phyloP scores from a whole-genome alignment of 2,888 invertebrate genomes.

The Caenorhabditis imperialis region DNA sequence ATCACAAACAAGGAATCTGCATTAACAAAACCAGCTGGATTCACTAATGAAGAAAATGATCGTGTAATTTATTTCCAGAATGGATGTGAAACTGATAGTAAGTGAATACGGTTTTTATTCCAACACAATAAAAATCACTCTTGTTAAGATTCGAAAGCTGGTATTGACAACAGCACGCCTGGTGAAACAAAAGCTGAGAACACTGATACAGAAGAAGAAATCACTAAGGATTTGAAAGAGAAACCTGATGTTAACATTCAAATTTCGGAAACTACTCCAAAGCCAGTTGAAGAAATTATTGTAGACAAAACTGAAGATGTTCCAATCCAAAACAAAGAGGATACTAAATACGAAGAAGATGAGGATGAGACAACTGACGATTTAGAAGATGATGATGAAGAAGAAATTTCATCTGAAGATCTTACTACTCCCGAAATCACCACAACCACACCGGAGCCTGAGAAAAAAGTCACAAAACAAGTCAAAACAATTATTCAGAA shows the following conservation, averaged over 20 bases:
- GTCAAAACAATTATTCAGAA: conserved; percentile 21
- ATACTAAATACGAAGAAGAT: conserved; percentile 8
- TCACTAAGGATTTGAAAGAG: no score
- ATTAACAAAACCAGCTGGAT: conserved; percentile 60
- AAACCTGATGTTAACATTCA: conserved; percentile 20
- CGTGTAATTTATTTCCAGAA: conserved; percentile 76
- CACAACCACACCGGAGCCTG: conserved; percentile 22
- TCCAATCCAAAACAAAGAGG: conserved; percentile 14
- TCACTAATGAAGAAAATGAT: conserved; percentile 61
- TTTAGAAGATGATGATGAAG: no score
- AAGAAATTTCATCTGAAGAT: no score
- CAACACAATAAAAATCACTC: background rate
- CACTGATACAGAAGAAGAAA: conserved; percentile 16
- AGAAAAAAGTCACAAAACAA: conserved; percentile 11
- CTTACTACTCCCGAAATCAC: conserved; percentile 30
- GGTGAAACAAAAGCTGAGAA: conserved; percentile 28
- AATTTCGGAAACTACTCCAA: conserved; percentile 46
- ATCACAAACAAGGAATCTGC: conserved; percentile 77
- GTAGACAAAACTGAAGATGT: background rate
- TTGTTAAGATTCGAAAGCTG: no score
- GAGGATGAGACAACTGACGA: conserved; percentile 7
- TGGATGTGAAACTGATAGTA: conserved; percentile 71
- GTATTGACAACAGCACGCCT: no score
- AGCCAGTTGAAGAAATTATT: conserved; percentile 4
- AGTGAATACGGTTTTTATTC: background rate